These are phyloP conservation scores for Himantopus leucocephalus DNA, from an alignment of 2,113 vertebrate genomes.

Conservation along the genomic window DNA sequence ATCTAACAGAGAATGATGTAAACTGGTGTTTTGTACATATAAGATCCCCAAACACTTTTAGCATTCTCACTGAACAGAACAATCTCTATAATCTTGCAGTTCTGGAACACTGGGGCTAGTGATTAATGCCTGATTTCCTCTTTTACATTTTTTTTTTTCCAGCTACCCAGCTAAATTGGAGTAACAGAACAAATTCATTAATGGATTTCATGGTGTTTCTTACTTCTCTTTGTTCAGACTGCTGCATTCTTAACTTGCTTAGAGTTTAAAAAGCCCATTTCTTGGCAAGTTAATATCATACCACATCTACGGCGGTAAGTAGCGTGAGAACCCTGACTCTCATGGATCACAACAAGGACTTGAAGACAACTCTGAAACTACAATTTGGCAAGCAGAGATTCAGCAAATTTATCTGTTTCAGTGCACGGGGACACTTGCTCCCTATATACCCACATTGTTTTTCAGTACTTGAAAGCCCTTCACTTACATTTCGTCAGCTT, in stretches of 20 bases:
- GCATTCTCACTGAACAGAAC: background rate
- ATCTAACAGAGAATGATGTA: background rate
- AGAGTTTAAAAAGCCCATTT: background rate
- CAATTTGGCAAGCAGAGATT: background rate
- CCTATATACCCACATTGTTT: background rate
- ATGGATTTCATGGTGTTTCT: background rate
- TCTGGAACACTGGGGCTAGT: background rate
- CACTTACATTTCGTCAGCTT: background rate
- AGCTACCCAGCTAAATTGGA: background rate
- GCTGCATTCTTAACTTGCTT: background rate
- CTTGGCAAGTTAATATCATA: background rate
- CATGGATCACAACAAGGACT: too few species aligned
- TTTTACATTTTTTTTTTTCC: background rate
- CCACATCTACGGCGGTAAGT: background rate
- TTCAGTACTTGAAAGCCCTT: background rate
- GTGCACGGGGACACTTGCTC: background rate
- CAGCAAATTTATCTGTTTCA: background rate
- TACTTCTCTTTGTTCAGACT: background rate
- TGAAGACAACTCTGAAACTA: background rate
- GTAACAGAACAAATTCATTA: background rate
- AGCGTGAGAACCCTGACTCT: background rate
- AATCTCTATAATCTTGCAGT: background rate
- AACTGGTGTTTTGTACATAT: background rate
- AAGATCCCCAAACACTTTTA: background rate
- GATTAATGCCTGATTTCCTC: background rate